phyloP scores from a whole-genome alignment of 1,140 invertebrate species.

The Hylyphantes graminicola region DNA sequence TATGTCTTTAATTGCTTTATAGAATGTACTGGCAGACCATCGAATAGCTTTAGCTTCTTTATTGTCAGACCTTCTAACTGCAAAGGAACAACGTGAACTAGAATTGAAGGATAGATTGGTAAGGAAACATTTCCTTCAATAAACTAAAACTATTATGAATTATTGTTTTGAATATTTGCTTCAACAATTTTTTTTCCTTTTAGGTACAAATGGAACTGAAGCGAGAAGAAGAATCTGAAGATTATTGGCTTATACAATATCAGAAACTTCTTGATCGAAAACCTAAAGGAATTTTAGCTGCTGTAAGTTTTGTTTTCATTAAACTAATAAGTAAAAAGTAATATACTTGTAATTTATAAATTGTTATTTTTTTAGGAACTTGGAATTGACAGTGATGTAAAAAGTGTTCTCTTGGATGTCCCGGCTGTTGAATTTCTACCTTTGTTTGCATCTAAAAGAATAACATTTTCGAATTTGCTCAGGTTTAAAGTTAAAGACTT shows the following conservation, averaged over 20 bases:
- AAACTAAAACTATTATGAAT: background rate
- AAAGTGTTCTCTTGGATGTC: slow-evolving; percentile 48
- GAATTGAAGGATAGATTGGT: slow-evolving; percentile 60
- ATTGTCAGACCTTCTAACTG: slow-evolving; percentile 47
- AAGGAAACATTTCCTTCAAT: slow-evolving; percentile 2
- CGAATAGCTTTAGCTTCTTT: slow-evolving; percentile 59
- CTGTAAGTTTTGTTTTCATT: slow-evolving; percentile 28
- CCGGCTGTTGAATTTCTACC: slow-evolving; percentile 56
- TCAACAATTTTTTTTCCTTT: background rate
- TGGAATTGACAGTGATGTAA: slow-evolving; percentile 53
- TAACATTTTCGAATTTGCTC: slow-evolving; percentile 49
- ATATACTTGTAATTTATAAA: slow-evolving; percentile 13
- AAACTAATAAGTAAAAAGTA: background rate
- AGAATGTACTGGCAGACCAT: slow-evolving; percentile 61
- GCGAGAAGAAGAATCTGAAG: slow-evolving; percentile 53
- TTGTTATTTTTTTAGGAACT: slow-evolving; percentile 33
- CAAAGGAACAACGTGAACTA: slow-evolving; percentile 56
- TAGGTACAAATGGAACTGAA: slow-evolving; percentile 60
- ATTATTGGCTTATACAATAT: slow-evolving; percentile 63
- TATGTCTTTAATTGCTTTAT: background rate
- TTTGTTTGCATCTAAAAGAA: slow-evolving; percentile 56
- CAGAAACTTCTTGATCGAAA: slow-evolving; percentile 62
- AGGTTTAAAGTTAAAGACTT: slow-evolving; percentile 58
- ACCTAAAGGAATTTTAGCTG: slow-evolving; percentile 52
- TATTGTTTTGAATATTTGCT: background rate